These are phyloP conservation scores for Tetramorium parvispinum DNA, from an alignment of 1,140 invertebrate genomes.

Conservation along the genomic window DNA sequence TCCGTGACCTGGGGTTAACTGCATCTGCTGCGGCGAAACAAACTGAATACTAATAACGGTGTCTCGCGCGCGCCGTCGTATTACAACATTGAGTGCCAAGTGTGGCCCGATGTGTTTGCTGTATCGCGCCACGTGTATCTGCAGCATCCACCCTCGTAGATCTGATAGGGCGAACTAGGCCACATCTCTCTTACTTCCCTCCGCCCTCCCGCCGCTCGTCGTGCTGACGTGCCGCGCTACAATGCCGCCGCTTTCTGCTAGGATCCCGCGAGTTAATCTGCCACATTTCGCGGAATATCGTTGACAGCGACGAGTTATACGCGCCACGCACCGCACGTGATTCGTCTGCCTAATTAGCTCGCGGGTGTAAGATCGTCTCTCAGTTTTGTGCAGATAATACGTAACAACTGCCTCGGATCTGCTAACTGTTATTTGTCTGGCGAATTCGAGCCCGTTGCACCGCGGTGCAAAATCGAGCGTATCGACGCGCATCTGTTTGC, in stretches of 20 bases:
- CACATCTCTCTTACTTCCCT: not conserved
- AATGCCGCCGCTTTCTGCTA: not conserved
- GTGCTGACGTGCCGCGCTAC: constrained; percentile 2
- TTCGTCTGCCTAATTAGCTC: constrained; percentile 45
- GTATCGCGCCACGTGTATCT: constrained; percentile 18
- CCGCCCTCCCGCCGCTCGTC: not conserved
- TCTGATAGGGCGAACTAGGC: constrained; percentile 49
- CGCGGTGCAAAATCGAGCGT: not conserved
- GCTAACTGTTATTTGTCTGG: constrained; percentile 24
- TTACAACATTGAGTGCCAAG: constrained; percentile 72
- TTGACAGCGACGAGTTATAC: constrained; percentile 34
- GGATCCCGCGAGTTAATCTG: constrained; percentile 27
- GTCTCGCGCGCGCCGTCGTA: constrained; percentile 49
- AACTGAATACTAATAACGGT: constrained; percentile 80
- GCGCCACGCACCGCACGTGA: constrained; percentile 25
- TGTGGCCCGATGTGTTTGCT: constrained; percentile 39
- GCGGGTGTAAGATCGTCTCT: constrained; percentile 3
- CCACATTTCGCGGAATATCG: constrained; percentile 47
- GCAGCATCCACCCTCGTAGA: constrained; percentile 41
- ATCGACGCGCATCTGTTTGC: not conserved
- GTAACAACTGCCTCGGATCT: constrained; percentile 1
- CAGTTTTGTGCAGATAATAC: constrained; percentile 45
- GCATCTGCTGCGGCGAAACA: constrained; percentile 78
- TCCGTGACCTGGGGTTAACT: constrained; percentile 71
- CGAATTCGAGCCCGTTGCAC: not conserved